A percentile compares a stretch with the other conserved stretches of the same genome.
Conservation (phyloP, 2,888 invertebrate genomes). For the Epirrhoe alternata region DNA sequence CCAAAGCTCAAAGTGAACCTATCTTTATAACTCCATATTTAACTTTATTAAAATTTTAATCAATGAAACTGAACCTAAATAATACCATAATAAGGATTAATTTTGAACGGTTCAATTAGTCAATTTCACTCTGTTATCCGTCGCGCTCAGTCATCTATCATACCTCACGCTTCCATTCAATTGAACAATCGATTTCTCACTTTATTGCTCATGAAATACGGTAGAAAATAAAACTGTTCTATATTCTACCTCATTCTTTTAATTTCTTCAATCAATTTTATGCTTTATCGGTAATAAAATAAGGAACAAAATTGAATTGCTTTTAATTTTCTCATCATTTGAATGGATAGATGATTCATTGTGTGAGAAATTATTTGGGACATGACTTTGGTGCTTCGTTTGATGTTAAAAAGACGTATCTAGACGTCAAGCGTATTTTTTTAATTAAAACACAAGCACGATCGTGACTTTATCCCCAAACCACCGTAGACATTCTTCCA, state of each 20-base stretch:
- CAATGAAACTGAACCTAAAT: constrained; percentile 1
- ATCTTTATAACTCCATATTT: not conserved
- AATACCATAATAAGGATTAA: not conserved
- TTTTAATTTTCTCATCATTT: constrained; percentile 3
- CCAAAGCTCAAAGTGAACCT: not conserved
- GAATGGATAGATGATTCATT: constrained; percentile 10
- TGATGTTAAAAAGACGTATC: not conserved
- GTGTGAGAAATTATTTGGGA: constrained; percentile 19
- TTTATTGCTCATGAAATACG: constrained; percentile 25
- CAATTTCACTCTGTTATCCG: constrained; percentile 7
- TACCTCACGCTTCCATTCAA: constrained; percentile 24
- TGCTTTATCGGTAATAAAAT: not conserved
- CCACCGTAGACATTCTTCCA: too few species aligned
- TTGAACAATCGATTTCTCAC: constrained; percentile 20
- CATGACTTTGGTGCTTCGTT: constrained; percentile 11
- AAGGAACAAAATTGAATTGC: constrained; percentile 3
- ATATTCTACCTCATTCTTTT: constrained; percentile 9
- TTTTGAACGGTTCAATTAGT: not conserved
- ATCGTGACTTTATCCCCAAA: too few species aligned
- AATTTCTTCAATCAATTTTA: not conserved
- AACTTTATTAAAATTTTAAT: not conserved
- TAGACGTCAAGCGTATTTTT: not conserved
- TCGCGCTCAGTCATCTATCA: constrained; percentile 18
- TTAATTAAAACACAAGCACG: not conserved
- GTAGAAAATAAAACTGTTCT: constrained; percentile 16